Base-by-base conservation (phyloP, 2,888 invertebrate genomes). In the Xanthorhoe spadicearia region DNA sequence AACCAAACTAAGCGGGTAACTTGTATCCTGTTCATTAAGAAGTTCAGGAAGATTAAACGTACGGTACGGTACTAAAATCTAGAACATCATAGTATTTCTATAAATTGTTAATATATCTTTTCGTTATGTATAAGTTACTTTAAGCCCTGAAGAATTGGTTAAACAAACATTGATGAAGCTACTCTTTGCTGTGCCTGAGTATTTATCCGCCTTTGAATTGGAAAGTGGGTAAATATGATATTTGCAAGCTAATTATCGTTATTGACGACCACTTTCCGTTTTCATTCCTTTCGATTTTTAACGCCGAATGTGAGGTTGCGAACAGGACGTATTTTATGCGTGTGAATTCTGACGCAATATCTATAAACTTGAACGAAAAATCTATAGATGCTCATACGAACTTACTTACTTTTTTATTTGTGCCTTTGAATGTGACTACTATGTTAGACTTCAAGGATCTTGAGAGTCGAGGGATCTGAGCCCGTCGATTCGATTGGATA, bases 251-350 rank as follows among this genome's bases (percentile, higher is more conserved):
- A 81, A 83, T 89, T 88, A 86, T 82, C 83, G 75, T 78, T 77
- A 83, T 84, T 83, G 81, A 81, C 77, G 79, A 80, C 72, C 77
- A 86, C 87, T 89, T 89, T 88, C 85, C 77, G 83, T 85, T 83
- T 82, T 74, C 64, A 73, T 72, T 77, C 77, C 77, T 81, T 79
- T 79, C 76, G 77, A 77, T 80, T 79, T 78, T 77, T 70, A 75
- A 73, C 66, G 66, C 64, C 13, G 13, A 43, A 43, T 23, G 17
- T 38, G 38, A 62, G 51, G n/a, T 32, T 7, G 32, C 28, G 56
- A 17, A 48, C 48, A 17, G 15, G 17, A 48, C 48, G 48, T 15
- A 46, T 46, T n/a, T n/a, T 15, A 10, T 46, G 46, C n/a, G 46
- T 4, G 3, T 38, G 2, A 23, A 32, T 2, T 7, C 7, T 32